Evolutionary conservation across 2,797 vertebrate genomes (phyloP).

Genomic region (Pipistrellus kuhlii): DNA sequence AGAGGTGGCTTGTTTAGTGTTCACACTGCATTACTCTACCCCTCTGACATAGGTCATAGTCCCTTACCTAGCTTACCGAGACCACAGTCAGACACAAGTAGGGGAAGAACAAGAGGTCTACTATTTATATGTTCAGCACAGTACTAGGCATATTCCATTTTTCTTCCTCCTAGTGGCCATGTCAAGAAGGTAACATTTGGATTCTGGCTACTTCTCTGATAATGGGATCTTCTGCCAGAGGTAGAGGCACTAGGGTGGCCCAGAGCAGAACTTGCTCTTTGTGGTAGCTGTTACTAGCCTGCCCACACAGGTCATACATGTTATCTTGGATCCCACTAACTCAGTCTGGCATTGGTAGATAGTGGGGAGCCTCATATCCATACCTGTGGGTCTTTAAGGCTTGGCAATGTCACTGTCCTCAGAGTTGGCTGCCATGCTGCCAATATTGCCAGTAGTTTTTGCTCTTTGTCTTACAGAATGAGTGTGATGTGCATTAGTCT

Average conservation of each 20-base stretch:
- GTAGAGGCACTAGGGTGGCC: not conserved
- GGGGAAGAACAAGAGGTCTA: not conserved
- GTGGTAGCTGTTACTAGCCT: slow-evolving; percentile 5
- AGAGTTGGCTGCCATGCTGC: not conserved
- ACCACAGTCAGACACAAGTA: slow-evolving; percentile 42
- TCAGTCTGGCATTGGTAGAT: not conserved
- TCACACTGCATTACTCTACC: not conserved
- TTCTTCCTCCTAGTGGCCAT: not conserved
- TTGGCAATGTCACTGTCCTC: slow-evolving; percentile 25
- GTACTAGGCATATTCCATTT: not conserved
- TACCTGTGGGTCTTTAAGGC: not conserved
- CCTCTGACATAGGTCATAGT: not conserved
- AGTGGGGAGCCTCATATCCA: not conserved
- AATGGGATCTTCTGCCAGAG: not conserved
- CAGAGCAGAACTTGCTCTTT: slow-evolving; percentile 12
- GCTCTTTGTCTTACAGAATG: slow-evolving; percentile 49
- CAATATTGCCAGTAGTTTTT: not conserved
- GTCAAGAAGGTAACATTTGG: not conserved
- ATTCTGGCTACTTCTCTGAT: not conserved
- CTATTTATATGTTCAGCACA: not conserved
- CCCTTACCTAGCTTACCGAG: not conserved
- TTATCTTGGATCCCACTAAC: not conserved
- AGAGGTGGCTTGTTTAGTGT: not conserved
- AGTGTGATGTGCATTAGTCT: not conserved
- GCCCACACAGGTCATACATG: not conserved